Conservation (phyloP, 2,888 invertebrate genomes). For the Sipha maydis region DNA sequence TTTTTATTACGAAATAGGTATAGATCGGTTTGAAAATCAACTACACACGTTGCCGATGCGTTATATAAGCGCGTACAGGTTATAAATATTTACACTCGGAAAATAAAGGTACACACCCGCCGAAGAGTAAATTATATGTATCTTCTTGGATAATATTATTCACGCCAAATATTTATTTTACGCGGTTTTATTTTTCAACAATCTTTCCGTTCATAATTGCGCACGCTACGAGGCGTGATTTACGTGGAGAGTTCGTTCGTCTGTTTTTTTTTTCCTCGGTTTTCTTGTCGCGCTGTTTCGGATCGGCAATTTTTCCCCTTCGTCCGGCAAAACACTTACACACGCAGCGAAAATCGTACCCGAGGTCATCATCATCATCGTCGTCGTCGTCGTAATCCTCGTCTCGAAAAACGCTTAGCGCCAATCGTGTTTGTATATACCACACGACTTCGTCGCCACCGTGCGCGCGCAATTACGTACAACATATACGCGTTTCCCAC, state of each 20-base stretch:
- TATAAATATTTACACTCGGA: neutral
- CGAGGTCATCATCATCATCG: slow-evolving; percentile 25
- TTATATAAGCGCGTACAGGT: neutral
- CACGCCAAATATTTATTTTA: neutral
- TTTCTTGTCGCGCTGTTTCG: neutral
- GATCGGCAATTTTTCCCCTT: slow-evolving; percentile 6
- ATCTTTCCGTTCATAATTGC: neutral
- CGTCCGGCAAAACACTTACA: neutral
- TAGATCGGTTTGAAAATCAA: neutral
- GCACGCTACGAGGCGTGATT: too few relatives aligned
- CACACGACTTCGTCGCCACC: neutral
- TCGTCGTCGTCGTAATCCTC: neutral
- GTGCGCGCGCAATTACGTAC: neutral
- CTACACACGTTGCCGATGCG: neutral
- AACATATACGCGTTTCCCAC: slow-evolving; percentile 28
- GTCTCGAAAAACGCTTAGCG: slow-evolving; percentile 13
- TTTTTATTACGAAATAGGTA: neutral
- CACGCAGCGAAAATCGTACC: slow-evolving; percentile 2
- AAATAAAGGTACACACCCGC: neutral
- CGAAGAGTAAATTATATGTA: neutral
- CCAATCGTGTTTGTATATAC: neutral
- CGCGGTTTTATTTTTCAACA: neutral
- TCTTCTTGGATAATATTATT: neutral
- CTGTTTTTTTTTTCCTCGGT: neutral
- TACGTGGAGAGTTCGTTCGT: neutral